Conservation (phyloP, 2,888 invertebrate species). For the Eristalis pertinax region DNA sequence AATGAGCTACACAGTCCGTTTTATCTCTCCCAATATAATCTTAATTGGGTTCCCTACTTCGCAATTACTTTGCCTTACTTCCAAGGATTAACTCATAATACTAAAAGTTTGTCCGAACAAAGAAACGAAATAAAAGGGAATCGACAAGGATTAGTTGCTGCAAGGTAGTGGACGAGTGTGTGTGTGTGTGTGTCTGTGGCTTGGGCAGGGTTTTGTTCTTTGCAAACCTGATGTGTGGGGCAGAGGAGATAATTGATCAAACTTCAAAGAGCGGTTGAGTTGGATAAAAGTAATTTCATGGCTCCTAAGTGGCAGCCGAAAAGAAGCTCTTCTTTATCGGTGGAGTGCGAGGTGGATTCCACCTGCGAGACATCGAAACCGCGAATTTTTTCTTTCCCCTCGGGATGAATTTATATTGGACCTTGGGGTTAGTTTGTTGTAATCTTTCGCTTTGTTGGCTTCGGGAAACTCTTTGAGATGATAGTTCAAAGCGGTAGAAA, state of each 20-base stretch:
- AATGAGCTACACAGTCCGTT: slow-evolving; percentile 17
- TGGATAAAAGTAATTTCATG: not conserved
- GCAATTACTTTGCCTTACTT: slow-evolving; percentile 7
- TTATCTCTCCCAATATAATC: slow-evolving; percentile 23
- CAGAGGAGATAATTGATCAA: not conserved
- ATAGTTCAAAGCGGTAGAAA: not conserved
- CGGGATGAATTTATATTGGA: not conserved
- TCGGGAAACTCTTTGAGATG: not conserved
- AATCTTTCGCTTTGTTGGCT: not conserved
- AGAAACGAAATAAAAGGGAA: not conserved
- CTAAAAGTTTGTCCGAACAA: slow-evolving; percentile 3
- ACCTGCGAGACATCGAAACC: not conserved
- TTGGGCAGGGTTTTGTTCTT: not conserved
- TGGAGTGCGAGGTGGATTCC: not conserved
- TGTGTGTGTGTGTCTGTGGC: not conserved
- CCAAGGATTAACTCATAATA: slow-evolving; percentile 13
- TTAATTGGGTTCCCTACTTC: slow-evolving; percentile 22
- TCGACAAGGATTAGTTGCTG: not conserved
- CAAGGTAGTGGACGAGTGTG: not conserved
- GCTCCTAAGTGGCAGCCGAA: not conserved
- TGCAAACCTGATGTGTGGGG: not conserved
- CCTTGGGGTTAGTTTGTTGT: not conserved
- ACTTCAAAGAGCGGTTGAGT: not conserved
- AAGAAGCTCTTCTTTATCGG: not conserved
- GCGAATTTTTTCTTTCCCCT: not conserved